phyloP scores from a whole-genome alignment of 2,113 vertebrate species.

The Sminthopsis crassicaudata region DNA sequence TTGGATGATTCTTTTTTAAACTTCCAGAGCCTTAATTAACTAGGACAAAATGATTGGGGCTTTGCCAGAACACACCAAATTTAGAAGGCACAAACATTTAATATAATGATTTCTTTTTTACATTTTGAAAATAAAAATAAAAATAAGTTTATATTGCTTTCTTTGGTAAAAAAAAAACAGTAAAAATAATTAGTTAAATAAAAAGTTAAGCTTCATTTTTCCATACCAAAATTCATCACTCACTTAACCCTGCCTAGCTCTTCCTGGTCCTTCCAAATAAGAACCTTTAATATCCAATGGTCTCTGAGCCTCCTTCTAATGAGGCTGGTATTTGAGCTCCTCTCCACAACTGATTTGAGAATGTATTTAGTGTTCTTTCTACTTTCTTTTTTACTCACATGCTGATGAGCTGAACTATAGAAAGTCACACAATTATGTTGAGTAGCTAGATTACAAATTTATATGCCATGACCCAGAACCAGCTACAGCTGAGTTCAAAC shows the following conservation, averaged over 20 bases:
- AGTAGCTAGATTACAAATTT: neutral
- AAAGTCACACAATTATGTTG: neutral
- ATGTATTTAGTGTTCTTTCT: neutral
- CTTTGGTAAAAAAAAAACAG: neutral
- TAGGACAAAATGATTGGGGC: neutral
- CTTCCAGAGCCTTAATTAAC: neutral
- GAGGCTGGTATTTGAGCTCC: neutral
- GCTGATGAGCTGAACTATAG: neutral
- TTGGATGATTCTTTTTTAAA: slow-evolving; percentile 1
- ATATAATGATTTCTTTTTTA: neutral
- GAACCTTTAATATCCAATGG: neutral
- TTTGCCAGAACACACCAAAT: neutral
- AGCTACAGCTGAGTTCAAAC: neutral
- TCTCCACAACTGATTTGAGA: neutral
- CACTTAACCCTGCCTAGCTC: neutral
- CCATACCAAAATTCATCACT: neutral
- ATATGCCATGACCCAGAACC: neutral
- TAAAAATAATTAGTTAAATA: neutral
- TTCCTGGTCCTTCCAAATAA: neutral
- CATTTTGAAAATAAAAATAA: neutral
- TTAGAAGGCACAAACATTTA: neutral
- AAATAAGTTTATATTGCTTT: neutral
- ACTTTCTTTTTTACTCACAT: neutral
- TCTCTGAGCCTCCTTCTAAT: neutral
- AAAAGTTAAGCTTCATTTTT: neutral